Base-by-base conservation (phyloP, 2,888 invertebrate species). In the Drosophila nr. medialis region DNA sequence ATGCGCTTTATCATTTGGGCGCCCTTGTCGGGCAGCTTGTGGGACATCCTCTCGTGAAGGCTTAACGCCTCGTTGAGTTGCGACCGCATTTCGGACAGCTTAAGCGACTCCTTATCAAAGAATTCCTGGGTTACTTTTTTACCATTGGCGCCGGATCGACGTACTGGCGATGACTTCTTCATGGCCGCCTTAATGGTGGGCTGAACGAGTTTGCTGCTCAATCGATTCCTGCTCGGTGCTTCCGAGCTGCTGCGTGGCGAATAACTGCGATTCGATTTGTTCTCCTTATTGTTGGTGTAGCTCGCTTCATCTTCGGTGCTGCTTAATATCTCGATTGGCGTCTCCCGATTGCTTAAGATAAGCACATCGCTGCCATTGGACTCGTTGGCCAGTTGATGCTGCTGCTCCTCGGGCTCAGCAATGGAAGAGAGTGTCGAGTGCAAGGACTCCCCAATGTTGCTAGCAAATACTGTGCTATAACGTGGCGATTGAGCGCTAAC, bases 11-110 rank as follows among this genome's bases (percentile, higher is more conserved):
- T 91, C 61, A 96, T 92, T 85, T 94, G 94, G 27, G 92, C 90
- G 0, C 96, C 96, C n/a, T 94, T 94, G 86, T 96, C 96, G 0
- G 96, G 96, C 8, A 96, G 92, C 70, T 84, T 92, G 30, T 78
- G 72, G 0, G 89, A 84, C 4, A 92, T 75, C 66, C 86, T 91
- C 10, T 89, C 86, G 4, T 80, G 66, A 8, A 93, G 80, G 38
- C 83, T 90, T 55, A 90, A 77, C 0, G 91, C 88, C 75, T 92
- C 94, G 5, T 90, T 90, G 2, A 94, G 77, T 34, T 95, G 94
- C 8, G 91, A 90, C 49, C 92, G 92, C 62, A 95, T 78, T 1
- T 93, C 92, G 4, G 92, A 89, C 0, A 95, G 86, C 72, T 94
- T 94, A 49, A 83, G 91, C 1, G 93, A 77, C 83, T 95, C 94